Evolutionary conservation across 2,797 vertebrate species (phyloP).

Genomic region (Argya squamiceps): DNA sequence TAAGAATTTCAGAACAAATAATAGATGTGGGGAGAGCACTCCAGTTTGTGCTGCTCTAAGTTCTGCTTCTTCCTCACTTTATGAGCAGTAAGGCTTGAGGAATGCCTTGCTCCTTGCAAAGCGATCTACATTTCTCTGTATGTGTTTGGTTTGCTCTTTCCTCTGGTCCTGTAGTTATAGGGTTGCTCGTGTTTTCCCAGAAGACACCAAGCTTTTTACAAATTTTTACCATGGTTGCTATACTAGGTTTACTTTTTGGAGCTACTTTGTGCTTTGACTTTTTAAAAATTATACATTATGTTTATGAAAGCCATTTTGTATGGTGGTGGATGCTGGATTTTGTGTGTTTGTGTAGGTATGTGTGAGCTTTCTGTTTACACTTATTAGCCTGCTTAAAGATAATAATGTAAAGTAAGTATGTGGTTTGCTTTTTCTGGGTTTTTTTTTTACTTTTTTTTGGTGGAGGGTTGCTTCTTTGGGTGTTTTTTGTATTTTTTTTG

Average conservation of each 20-base stretch:
- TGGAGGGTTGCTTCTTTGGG: not conserved
- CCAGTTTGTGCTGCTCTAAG: not conserved
- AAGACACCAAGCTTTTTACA: not conserved
- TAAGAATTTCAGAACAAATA: not conserved
- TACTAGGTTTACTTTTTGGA: not conserved
- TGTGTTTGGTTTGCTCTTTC: not conserved
- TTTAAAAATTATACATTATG: not conserved
- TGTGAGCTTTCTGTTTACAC: not conserved
- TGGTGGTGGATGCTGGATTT: not conserved
- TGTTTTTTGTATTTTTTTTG: too few species aligned
- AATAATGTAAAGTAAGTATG: not conserved
- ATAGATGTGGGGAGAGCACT: not conserved
- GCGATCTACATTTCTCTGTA: fast-evolving
- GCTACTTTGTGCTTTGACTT: not conserved
- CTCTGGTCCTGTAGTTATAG: not conserved
- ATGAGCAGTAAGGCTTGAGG: fast-evolving
- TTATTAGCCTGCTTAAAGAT: not conserved
- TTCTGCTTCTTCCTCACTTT: not conserved
- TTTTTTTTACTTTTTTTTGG: not conserved
- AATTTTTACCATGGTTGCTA: not conserved
- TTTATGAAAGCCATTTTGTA: not conserved
- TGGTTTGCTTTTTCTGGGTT: not conserved
- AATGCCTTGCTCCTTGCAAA: not conserved
- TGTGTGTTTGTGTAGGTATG: not conserved
- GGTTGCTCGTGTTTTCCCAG: not conserved